Conservation (phyloP, 2,888 invertebrate species). For the Xylota sylvarum region DNA sequence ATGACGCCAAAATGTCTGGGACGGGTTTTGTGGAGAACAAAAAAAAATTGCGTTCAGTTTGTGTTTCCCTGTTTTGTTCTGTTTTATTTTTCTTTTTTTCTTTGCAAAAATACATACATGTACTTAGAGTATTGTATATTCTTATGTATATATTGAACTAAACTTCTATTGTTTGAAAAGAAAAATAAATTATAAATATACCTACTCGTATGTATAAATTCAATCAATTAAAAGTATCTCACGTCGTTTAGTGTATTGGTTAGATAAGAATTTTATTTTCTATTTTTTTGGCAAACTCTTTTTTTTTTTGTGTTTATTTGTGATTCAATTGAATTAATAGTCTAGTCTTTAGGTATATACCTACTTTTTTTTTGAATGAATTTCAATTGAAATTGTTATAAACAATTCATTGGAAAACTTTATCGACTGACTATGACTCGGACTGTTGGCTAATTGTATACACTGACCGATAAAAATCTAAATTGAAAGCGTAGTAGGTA, state of each 20-base stretch:
- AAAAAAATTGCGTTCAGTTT: constrained; percentile 50
- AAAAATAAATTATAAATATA: constrained; percentile 6
- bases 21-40: constrained; percentile 62
- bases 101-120: constrained; percentile 25
- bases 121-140: constrained; percentile 13
- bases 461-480: constrained; percentile 61
- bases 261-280: constrained; percentile 41
- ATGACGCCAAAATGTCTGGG: constrained; percentile 76
- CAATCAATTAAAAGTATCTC: constrained; percentile 68
- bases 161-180: constrained; percentile 32
- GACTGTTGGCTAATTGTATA: constrained; percentile 49
- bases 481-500: constrained; percentile 39
- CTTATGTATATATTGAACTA: constrained; percentile 6
- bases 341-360: constrained; percentile 3
- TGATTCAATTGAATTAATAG: constrained; percentile 34
- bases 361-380: constrained; percentile 32
- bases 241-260: constrained; percentile 17
- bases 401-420: constrained; percentile 57
- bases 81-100: constrained; percentile 12
- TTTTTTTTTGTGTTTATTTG: neutral
- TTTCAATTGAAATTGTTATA: constrained; percentile 54
- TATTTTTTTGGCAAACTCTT: neutral
- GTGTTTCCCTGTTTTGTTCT: constrained; percentile 36
- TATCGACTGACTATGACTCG: constrained; percentile 49
- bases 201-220: neutral